phyloP scores from a whole-genome alignment of 2,113 vertebrate genomes.

The Chionomys nivalis region DNA sequence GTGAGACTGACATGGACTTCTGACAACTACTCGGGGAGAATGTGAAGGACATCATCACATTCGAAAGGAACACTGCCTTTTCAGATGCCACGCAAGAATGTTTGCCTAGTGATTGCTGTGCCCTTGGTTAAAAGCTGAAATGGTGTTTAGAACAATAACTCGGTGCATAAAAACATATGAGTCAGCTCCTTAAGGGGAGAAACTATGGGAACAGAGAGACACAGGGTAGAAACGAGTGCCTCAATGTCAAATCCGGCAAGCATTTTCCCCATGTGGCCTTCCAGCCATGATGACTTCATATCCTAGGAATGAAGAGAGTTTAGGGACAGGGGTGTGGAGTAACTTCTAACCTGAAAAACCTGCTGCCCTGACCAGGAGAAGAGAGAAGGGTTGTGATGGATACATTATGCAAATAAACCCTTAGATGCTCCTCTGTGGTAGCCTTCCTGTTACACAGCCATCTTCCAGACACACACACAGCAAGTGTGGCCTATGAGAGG shows the following conservation, averaged over 20 bases:
- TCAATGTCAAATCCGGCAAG: neutral
- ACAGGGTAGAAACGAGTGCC: neutral
- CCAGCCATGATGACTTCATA: slow-evolving; percentile 46
- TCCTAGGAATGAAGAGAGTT: slow-evolving; percentile 55
- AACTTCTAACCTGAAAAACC: slow-evolving; percentile 71
- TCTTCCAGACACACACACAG: slow-evolving; percentile 28
- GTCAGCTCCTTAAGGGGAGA: slow-evolving; percentile 36
- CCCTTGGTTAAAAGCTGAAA: slow-evolving; percentile 48
- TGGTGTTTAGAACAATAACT: slow-evolving; percentile 33
- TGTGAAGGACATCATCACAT: slow-evolving; percentile 41
- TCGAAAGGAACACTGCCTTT: slow-evolving; percentile 11
- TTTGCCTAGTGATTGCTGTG: slow-evolving; percentile 46
- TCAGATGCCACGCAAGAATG: slow-evolving; percentile 62
- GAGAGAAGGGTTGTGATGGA: neutral
- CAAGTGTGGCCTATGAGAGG: neutral
- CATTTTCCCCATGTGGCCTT: neutral
- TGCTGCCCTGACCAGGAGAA: slow-evolving; percentile 42
- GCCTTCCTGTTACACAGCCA: neutral
- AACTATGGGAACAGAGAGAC: slow-evolving; percentile 22
- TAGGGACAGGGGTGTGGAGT: slow-evolving; percentile 34
- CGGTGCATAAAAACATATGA: slow-evolving; percentile 48
- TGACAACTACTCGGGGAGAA: slow-evolving; percentile 42
- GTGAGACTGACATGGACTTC: slow-evolving; percentile 18
- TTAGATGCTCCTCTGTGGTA: neutral
- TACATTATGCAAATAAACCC: neutral